Conservation (phyloP, 2,113 vertebrate genomes). For the Galbula dea region DNA sequence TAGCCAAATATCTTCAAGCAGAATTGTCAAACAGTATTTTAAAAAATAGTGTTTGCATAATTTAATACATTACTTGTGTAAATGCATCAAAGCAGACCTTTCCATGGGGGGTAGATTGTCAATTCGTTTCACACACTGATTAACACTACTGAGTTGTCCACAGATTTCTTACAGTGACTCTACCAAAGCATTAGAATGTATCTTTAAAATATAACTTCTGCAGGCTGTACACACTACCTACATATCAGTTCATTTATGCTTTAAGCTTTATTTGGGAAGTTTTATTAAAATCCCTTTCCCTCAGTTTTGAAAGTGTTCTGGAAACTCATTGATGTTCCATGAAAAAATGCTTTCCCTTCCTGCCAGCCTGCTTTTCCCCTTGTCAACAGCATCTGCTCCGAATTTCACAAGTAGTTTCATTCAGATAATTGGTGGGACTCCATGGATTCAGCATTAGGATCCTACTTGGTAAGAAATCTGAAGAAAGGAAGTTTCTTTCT, state of each 20-base stretch:
- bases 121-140: not conserved
- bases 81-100: not conserved
- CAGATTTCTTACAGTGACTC: not conserved
- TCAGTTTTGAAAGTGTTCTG: not conserved
- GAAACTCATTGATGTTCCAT: not conserved
- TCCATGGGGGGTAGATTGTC: not conserved
- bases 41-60: not conserved
- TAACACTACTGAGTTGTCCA: not conserved
- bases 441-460: not conserved
- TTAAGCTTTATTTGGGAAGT: not conserved
- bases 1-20: not conserved
- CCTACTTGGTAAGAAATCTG: not conserved
- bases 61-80: not conserved
- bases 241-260: not conserved
- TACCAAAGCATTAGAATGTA: not conserved
- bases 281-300: not conserved
- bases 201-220: not conserved
- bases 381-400: not conserved
- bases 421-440: not conserved
- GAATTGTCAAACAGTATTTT: not conserved
- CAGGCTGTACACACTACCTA: not conserved
- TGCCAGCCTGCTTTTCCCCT: not conserved
- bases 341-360: not conserved
- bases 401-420: not conserved
- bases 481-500: not conserved